Percentiles rank a stretch among this genome's conserved stretches.
phyloP scores from a whole-genome alignment of 2,888 invertebrate genomes.

The Napeogenes sylphis region DNA sequence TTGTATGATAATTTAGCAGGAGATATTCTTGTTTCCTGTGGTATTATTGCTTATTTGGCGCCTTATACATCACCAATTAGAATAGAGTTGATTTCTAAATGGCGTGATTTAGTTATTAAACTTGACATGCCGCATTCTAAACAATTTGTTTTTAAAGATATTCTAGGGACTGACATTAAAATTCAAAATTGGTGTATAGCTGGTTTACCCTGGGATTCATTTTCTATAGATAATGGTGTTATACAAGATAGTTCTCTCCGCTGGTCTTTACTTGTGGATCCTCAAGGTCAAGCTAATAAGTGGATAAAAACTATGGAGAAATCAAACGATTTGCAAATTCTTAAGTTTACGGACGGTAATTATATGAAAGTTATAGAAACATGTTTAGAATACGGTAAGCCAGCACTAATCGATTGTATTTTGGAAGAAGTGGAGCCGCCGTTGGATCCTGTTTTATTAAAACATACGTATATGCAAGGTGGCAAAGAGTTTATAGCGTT shows the following conservation, averaged over 20 bases:
- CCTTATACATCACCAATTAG: slow-evolving; percentile 87
- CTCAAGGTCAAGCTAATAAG: slow-evolving; percentile 90
- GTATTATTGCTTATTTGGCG: slow-evolving; percentile 92
- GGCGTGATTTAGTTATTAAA: slow-evolving; percentile 83
- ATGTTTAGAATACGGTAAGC: slow-evolving; percentile 86
- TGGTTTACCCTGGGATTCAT: slow-evolving; percentile 87
- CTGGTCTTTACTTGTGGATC: slow-evolving; percentile 90
- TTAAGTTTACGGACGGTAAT: slow-evolving; percentile 85
- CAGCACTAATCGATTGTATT: slow-evolving; percentile 86
- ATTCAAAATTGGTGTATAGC: slow-evolving; percentile 91
- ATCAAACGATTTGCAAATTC: slow-evolving; percentile 80
- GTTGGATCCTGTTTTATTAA: slow-evolving; percentile 85
- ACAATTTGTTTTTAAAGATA: slow-evolving; percentile 83
- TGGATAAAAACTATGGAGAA: slow-evolving; percentile 92
- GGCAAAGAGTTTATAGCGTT: slow-evolving; percentile 85
- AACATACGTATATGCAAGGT: slow-evolving; percentile 85
- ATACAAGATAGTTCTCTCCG: slow-evolving; percentile 87
- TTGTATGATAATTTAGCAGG: slow-evolving; percentile 91
- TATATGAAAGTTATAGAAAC: slow-evolving; percentile 87
- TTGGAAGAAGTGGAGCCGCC: slow-evolving; percentile 87
- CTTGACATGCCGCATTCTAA: slow-evolving; percentile 87
- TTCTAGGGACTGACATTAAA: slow-evolving; percentile 90
- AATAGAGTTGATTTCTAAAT: slow-evolving; percentile 79
- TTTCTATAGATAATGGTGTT: slow-evolving; percentile 91
- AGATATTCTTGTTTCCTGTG: slow-evolving; percentile 92